phyloP scores from a whole-genome alignment of 2,113 vertebrate species.

The Brienomyrus longianalis region DNA sequence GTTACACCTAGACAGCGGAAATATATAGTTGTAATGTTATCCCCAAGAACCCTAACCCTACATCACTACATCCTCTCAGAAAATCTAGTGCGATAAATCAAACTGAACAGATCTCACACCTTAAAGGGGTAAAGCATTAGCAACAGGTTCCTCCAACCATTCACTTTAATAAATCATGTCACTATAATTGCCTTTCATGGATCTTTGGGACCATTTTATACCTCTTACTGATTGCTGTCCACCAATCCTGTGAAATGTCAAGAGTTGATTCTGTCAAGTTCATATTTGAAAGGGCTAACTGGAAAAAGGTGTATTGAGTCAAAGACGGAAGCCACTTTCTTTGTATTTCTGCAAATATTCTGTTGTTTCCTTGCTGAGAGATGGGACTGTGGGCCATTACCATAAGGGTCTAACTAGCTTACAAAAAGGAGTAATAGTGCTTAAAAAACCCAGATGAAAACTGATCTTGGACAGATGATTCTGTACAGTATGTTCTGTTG shows the following conservation, averaged over 20 bases:
- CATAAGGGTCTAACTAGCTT: not conserved
- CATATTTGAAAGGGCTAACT: not conserved
- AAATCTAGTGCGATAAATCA: constrained; percentile 4
- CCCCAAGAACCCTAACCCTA: not conserved
- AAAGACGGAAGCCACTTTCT: not conserved
- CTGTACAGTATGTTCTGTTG: not conserved
- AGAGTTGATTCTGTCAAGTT: not conserved
- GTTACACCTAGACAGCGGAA: not conserved
- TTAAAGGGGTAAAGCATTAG: not conserved
- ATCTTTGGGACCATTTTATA: constrained; percentile 5
- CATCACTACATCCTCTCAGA: not conserved
- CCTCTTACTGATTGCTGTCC: not conserved
- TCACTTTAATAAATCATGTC: not conserved
- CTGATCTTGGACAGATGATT: not conserved
- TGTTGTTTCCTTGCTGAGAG: not conserved
- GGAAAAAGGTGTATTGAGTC: not conserved
- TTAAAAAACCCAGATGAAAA: not conserved
- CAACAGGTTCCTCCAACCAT: not conserved
- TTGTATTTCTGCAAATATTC: not conserved
- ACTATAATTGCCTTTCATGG: not conserved
- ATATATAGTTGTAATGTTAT: not conserved
- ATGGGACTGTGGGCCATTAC: not conserved
- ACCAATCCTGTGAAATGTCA: constrained; percentile 7
- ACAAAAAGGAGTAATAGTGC: not conserved
- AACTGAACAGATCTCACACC: not conserved